These are phyloP conservation scores for Nemotelus pantherinus DNA, from an alignment of 2,888 invertebrate genomes.

Conservation along the genomic window DNA sequence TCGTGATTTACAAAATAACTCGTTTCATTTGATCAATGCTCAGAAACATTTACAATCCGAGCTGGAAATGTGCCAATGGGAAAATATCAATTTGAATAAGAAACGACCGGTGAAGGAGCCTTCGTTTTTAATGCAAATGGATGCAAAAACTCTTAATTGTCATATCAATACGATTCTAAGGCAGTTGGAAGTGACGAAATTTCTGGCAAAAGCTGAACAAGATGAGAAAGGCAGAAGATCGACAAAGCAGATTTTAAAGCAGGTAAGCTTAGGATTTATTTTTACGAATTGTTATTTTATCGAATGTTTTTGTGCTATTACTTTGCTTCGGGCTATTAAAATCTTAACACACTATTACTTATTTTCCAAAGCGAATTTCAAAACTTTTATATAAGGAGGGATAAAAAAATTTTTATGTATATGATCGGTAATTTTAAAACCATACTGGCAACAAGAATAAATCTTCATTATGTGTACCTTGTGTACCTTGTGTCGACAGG, in stretches of 20 bases:
- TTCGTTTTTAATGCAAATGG: conserved; percentile 76
- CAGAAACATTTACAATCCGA: conserved; percentile 74
- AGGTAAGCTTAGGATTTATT: conserved; percentile 36
- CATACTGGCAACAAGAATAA: too few relatives aligned
- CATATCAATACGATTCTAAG: conserved; percentile 81
- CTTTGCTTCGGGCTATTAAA: too few relatives aligned
- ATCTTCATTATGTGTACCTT: too few relatives aligned
- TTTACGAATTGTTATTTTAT: neutral
- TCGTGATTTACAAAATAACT: conserved; percentile 67
- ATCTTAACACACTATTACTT: too few relatives aligned
- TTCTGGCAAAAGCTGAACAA: conserved; percentile 73
- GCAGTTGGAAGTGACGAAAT: conserved; percentile 84
- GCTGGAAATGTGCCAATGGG: conserved; percentile 68
- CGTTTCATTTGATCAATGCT: conserved; percentile 69
- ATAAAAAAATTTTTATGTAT: too few relatives aligned
- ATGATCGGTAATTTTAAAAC: too few relatives aligned
- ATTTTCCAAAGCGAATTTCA: too few relatives aligned
- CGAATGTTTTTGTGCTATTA: conserved; percentile 53
- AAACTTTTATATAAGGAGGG: too few relatives aligned
- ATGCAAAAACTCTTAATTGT: conserved; percentile 76
- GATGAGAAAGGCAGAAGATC: conserved; percentile 62
- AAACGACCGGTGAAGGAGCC: conserved; percentile 65
- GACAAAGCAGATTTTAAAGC: conserved; percentile 44
- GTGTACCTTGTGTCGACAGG: too few relatives aligned
- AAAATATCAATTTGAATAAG: conserved; percentile 60